Percentiles rank a stretch among this genome's conserved stretches.
Conservation (phyloP, 2,797 vertebrate species). For the Simalia tracyae region DNA sequence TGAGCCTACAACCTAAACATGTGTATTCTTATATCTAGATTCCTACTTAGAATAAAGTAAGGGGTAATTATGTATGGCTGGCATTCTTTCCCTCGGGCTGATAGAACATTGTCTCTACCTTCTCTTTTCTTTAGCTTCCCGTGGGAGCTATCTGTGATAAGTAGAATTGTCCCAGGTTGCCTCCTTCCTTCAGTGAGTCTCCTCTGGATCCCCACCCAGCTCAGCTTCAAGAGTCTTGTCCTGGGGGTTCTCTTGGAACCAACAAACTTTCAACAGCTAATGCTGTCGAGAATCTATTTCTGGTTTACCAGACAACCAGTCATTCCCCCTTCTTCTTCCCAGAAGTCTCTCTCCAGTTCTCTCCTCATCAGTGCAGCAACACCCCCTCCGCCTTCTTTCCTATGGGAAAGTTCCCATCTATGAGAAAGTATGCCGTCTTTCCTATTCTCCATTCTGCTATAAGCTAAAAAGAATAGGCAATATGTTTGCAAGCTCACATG, state of each 20-base stretch:
- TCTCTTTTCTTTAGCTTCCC: neutral
- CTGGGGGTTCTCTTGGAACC: neutral
- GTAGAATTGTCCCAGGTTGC: neutral
- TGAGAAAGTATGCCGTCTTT: neutral
- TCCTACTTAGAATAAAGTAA: neutral
- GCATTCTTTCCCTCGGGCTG: neutral
- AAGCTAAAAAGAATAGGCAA: neutral
- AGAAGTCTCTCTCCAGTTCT: neutral
- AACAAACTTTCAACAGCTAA: neutral
- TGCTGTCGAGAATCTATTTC: neutral
- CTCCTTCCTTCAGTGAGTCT: neutral
- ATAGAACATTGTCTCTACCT: neutral
- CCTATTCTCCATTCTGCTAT: neutral
- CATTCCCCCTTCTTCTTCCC: neutral
- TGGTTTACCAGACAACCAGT: neutral
- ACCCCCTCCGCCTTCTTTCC: neutral
- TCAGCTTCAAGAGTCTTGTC: neutral
- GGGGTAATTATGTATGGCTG: neutral
- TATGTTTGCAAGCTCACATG: neutral
- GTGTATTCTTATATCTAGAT: neutral
- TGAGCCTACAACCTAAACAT: neutral
- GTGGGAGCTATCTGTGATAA: neutral
- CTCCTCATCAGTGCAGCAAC: neutral
- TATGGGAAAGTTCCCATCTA: neutral
- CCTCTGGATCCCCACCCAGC: neutral